A percentile compares a stretch with the other conserved stretches of the same genome.
phyloP scores from a whole-genome alignment of 2,113 vertebrate species.

The Plestiodon gilberti region DNA sequence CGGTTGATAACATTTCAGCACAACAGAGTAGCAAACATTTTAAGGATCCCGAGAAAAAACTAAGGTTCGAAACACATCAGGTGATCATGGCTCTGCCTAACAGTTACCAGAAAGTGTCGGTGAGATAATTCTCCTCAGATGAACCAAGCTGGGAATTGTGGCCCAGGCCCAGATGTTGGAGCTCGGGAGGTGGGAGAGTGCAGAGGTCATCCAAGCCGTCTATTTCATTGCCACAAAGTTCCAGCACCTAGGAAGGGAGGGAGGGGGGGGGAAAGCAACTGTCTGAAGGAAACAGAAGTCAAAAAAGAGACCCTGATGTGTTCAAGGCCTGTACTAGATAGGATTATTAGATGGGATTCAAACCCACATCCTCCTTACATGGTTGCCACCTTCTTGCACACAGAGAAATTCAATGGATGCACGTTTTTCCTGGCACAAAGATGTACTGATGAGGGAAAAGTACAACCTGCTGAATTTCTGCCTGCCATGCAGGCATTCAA shows the following conservation, averaged over 20 bases:
- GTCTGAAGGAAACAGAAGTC: neutral
- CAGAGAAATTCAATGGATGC: too few relatives aligned
- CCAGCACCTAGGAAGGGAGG: constrained; percentile 78
- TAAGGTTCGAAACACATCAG: too few relatives aligned
- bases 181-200: constrained; percentile 51
- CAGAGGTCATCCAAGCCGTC: constrained; percentile 74
- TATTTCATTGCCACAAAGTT: constrained; percentile 83
- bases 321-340: neutral
- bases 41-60: too few relatives aligned
- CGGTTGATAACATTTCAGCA: too few relatives aligned
- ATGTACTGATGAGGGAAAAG: neutral
- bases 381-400: too few relatives aligned
- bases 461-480: neutral
- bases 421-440: neutral
- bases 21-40: too few relatives aligned
- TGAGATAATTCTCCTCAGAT: constrained; percentile 69
- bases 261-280: accelerated
- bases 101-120: constrained; percentile 79
- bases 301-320: neutral
- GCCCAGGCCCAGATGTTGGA: constrained; percentile 84
- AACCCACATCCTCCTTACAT: neutral
- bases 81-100: neutral
- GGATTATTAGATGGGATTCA: neutral
- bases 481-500: too few relatives aligned
- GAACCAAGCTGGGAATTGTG: constrained; percentile 77